phyloP scores from a whole-genome alignment of 2,888 invertebrate species.

The Leucoptera coffeella region DNA sequence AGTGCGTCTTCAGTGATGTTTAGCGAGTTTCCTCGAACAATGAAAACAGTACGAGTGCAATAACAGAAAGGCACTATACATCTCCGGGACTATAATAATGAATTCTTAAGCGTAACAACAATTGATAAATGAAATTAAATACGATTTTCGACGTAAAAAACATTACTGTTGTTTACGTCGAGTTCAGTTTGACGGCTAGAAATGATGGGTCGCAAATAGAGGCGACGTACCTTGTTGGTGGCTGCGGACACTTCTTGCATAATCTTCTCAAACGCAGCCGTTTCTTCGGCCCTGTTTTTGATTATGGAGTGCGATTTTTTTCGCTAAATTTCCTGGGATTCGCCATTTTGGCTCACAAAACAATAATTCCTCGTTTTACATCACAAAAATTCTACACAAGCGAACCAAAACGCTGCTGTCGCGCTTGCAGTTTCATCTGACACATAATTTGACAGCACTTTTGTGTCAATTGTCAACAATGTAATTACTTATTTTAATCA shows the following conservation, averaged over 20 bases:
- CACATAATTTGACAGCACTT: background rate
- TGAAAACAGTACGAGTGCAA: no score
- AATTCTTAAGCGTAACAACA: no score
- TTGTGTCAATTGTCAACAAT: no score
- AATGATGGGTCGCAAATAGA: constrained; percentile 51
- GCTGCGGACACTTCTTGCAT: constrained; percentile 95
- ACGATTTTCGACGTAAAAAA: no score
- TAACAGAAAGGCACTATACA: no score
- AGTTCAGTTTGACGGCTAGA: constrained; percentile 45
- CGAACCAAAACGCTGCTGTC: constrained; percentile 23
- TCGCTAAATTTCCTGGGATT: constrained; percentile 99
- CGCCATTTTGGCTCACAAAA: constrained; percentile 68
- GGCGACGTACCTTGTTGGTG: constrained; percentile 72
- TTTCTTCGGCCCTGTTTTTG: constrained; percentile 98
- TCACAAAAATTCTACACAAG: constrained; percentile 37
- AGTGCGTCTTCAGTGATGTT: no score
- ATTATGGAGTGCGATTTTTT: constrained; percentile 97
- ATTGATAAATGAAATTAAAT: no score
- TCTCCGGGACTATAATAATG: no score
- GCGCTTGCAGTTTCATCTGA: constrained; percentile 18
- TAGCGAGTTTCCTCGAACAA: no score
- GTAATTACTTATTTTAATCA: no score
- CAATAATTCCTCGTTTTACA: constrained; percentile 49
- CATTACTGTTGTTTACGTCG: constrained; percentile 55
- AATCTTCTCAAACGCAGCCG: constrained; percentile 94